These are phyloP conservation scores for Metopolophium dirhodum DNA, from an alignment of 1,140 invertebrate species.

Conservation along the genomic window DNA sequence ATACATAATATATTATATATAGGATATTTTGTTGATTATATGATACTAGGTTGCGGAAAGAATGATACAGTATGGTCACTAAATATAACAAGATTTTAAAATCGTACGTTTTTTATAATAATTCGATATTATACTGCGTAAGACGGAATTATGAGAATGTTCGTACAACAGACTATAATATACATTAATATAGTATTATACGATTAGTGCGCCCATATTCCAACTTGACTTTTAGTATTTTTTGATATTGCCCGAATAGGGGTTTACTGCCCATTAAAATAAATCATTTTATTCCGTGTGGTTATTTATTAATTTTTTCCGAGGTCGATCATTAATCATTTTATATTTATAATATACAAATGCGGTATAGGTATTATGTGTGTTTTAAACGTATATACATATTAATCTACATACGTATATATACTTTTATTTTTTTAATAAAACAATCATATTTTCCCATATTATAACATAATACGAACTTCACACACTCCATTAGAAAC, in stretches of 20 bases:
- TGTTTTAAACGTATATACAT: background rate
- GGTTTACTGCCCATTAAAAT: background rate
- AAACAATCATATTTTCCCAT: conserved; percentile 14
- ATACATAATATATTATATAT: background rate
- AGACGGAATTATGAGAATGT: too few species aligned
- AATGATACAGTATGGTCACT: background rate
- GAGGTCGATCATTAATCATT: background rate
- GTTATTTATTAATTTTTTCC: background rate
- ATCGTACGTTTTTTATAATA: too few species aligned
- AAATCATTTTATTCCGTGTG: background rate
- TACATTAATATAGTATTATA: too few species aligned
- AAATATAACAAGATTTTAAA: too few species aligned
- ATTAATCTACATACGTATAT: background rate
- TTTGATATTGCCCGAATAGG: background rate
- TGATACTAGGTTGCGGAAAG: background rate
- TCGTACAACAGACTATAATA: too few species aligned
- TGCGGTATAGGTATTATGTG: background rate
- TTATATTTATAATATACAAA: background rate
- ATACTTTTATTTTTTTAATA: conserved; percentile 8
- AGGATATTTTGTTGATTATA: background rate
- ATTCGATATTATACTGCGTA: too few species aligned
- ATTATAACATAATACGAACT: conserved; percentile 20
- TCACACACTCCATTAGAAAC: conserved; percentile 24
- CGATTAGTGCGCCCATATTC: too few species aligned
- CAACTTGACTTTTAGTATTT: background rate